Conservation (phyloP, 1,140 invertebrate species). For the Tetragnatha versicolor region DNA sequence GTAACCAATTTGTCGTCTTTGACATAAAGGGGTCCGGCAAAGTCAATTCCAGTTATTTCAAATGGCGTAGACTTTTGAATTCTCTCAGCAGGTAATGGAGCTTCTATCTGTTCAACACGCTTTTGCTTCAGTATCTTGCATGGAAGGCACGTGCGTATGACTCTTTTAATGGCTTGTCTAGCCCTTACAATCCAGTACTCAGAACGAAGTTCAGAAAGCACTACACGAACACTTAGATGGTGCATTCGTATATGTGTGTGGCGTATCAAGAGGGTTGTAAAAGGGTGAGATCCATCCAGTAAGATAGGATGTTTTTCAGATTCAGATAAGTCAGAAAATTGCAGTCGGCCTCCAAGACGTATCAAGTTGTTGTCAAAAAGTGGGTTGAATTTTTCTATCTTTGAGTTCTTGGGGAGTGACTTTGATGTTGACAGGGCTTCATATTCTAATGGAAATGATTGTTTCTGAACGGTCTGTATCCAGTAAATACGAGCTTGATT, state of each 20-base stretch:
- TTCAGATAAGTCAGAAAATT: not conserved
- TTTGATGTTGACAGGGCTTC: not conserved
- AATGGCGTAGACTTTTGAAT: constrained; percentile 14
- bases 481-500: not conserved
- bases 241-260: constrained; percentile 15
- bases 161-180: constrained; percentile 8
- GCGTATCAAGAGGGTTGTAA: not conserved
- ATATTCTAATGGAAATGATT: constrained; percentile 8
- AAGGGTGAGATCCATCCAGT: not conserved
- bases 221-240: not conserved
- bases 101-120: constrained; percentile 22
- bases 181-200: constrained; percentile 14
- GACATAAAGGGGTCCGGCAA: constrained; percentile 4
- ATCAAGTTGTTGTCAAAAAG: constrained; percentile 5
- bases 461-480: constrained; percentile 16
- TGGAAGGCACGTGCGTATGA: not conserved
- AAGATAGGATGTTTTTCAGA: constrained; percentile 4
- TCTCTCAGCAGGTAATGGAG: constrained; percentile 11
- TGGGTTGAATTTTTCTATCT: constrained; percentile 11
- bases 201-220: constrained; percentile 16
- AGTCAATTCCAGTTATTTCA: constrained; percentile 5
- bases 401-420: constrained; percentile 1
- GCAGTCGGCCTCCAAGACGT: constrained; percentile 6
- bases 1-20: not conserved
- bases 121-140: constrained; percentile 1